phyloP scores from a whole-genome alignment of 2,113 vertebrate genomes.

The Bubalus kerabau region DNA sequence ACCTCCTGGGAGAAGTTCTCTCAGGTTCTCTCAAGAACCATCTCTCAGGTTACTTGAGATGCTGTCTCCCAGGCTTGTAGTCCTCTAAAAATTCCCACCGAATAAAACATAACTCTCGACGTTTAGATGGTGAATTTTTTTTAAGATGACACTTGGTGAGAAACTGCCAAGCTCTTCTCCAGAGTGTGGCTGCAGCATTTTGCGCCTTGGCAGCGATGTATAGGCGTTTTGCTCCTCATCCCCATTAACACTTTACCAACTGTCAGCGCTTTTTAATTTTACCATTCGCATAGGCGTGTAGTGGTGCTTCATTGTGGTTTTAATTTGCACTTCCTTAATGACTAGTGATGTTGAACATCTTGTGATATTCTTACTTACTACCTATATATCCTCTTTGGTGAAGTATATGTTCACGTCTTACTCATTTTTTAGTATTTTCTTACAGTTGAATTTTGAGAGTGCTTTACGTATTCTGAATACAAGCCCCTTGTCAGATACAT shows the following conservation, averaged over 20 bases:
- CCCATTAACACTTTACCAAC: neutral
- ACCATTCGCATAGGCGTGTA: neutral
- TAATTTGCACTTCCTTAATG: neutral
- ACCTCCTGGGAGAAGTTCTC: neutral
- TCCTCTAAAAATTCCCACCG: neutral
- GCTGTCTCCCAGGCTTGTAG: neutral
- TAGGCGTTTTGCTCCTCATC: neutral
- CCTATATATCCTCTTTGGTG: neutral
- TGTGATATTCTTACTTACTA: neutral
- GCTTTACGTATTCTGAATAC: neutral
- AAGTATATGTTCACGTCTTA: neutral
- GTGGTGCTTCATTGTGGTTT: neutral
- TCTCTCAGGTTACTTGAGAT: neutral
- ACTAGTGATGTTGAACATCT: neutral
- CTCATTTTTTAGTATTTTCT: neutral
- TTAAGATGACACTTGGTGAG: neutral
- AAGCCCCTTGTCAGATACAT: neutral
- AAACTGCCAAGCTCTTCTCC: neutral
- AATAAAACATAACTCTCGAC: neutral
- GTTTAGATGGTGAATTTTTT: neutral
- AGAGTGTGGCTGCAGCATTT: neutral
- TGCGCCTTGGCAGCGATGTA: neutral
- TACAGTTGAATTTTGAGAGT: neutral
- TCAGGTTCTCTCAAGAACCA: neutral
- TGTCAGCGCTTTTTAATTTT: neutral